These are phyloP conservation scores for Carcharodon carcharias DNA, from an alignment of 2,797 vertebrate genomes.

Conservation along the genomic window DNA sequence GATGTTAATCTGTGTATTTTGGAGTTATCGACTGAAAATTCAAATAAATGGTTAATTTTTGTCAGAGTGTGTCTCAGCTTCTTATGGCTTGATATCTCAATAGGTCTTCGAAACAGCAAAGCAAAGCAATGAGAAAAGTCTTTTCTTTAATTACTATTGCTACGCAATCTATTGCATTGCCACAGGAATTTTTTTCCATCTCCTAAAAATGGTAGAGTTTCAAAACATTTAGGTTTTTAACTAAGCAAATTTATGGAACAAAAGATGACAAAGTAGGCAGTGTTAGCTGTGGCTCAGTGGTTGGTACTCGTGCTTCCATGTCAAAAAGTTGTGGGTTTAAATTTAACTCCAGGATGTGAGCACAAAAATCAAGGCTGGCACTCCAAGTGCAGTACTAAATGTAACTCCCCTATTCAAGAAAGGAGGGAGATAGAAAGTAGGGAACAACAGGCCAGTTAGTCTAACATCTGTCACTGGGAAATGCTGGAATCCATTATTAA, in stretches of 20 bases:
- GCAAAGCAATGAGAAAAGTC: background rate
- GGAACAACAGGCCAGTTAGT: no score
- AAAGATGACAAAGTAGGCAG: background rate
- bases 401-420: no score
- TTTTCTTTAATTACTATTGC: background rate
- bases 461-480: no score
- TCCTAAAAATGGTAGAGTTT: background rate
- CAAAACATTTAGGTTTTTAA: background rate
- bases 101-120: background rate
- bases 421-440: no score
- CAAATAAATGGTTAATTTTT: background rate
- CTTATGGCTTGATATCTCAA: background rate
- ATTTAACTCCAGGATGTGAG: no score
- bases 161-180: background rate
- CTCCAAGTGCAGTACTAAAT: no score
- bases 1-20: background rate
- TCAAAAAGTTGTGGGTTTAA: no score
- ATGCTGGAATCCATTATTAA: no score
- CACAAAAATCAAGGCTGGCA: no score
- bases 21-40: background rate
- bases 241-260: background rate
- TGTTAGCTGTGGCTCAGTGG: no score
- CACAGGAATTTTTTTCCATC: background rate
- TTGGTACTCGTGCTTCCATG: no score
- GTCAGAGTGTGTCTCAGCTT: background rate